Evolutionary conservation across 2,113 vertebrate species (phyloP).

Genomic region (Menura novaehollandiae): DNA sequence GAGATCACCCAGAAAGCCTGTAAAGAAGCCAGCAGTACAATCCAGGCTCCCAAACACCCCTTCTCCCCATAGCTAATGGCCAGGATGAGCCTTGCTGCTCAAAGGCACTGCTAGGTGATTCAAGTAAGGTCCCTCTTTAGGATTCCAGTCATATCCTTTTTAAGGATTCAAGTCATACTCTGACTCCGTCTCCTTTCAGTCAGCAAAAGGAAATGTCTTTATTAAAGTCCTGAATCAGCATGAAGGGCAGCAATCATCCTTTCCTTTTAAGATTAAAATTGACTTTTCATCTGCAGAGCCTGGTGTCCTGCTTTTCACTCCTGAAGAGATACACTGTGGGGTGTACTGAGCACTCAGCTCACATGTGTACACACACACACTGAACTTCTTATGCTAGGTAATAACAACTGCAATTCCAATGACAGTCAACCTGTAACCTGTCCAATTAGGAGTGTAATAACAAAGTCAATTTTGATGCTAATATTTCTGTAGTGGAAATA

Average conservation of each 20-base stretch:
- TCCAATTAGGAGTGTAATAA: not conserved
- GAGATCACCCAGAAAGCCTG: not conserved
- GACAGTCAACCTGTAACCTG: not conserved
- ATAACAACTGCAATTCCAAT: not conserved
- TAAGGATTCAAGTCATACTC: constrained; percentile 27
- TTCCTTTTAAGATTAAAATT: constrained; percentile 35
- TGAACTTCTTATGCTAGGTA: not conserved
- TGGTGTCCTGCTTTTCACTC: not conserved
- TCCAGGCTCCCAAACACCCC: not conserved
- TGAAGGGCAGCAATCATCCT: constrained; percentile 22
- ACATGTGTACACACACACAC: fast-evolving
- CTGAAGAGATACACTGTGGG: fast-evolving
- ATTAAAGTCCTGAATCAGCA: constrained; percentile 29
- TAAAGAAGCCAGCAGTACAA: not conserved
- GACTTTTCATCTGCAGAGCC: constrained; percentile 2
- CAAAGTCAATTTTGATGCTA: not conserved
- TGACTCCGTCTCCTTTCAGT: not conserved
- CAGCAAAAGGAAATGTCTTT: constrained; percentile 39
- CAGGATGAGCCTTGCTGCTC: not conserved
- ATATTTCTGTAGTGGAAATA: not conserved
- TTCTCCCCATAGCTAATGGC: not conserved
- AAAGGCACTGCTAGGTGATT: not conserved
- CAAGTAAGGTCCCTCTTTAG: not conserved
- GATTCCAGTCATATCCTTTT: constrained; percentile 27
- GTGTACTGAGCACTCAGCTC: not conserved